Evolutionary conservation across 2,113 vertebrate species (phyloP).

Genomic region (Eulacestoma nigropectus): DNA sequence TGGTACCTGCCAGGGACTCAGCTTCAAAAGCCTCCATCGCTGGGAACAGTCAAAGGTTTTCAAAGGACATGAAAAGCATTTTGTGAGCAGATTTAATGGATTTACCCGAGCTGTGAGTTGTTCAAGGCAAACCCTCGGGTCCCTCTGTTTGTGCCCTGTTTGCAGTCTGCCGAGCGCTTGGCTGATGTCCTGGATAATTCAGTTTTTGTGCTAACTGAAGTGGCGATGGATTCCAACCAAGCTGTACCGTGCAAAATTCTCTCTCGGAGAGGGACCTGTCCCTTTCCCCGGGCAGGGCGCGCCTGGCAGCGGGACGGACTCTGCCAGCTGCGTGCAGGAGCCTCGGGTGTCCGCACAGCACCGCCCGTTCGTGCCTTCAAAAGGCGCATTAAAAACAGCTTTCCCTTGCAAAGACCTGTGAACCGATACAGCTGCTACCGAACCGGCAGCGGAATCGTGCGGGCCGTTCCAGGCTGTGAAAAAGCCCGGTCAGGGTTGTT

Average conservation of each 20-base stretch:
- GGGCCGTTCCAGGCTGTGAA: background rate
- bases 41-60: background rate
- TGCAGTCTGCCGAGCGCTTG: background rate
- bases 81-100: background rate
- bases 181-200: background rate
- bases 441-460: background rate
- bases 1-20: background rate
- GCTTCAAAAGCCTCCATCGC: background rate
- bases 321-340: background rate
- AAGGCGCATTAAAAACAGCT: background rate
- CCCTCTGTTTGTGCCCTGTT: accelerated
- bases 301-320: background rate
- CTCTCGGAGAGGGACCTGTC: accelerated
- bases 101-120: background rate
- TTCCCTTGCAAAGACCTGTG: background rate
- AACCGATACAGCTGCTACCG: too few species aligned
- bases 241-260: background rate
- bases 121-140: background rate
- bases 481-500: background rate
- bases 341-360: accelerated
- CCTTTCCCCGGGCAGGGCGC: accelerated
- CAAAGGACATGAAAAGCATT: accelerated
- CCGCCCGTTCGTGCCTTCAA: accelerated
- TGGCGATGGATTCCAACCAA: accelerated
- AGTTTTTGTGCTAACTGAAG: background rate